Conservation (phyloP, 1,140 invertebrate species). For the Stegodyphus mimosarum region DNA sequence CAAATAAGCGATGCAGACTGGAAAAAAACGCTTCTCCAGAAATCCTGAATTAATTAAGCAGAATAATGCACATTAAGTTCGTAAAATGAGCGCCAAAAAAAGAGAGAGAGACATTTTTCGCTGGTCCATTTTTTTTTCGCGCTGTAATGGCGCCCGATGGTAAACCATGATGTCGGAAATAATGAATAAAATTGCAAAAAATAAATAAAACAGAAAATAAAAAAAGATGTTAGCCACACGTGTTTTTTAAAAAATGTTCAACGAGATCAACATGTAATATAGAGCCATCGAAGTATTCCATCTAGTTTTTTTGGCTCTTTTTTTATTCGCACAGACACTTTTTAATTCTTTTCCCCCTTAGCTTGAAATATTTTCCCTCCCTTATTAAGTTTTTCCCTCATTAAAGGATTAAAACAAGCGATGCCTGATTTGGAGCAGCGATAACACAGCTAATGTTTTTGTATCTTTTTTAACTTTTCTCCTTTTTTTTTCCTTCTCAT, state of each 20-base stretch:
- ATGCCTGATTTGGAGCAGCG: constrained; percentile 35
- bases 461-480: neutral
- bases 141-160: constrained; percentile 44
- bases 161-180: constrained; percentile 60
- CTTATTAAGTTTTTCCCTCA: constrained; percentile 54
- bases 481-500: neutral
- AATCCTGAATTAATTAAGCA: constrained; percentile 61
- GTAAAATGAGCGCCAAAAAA: constrained; percentile 51
- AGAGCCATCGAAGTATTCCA: constrained; percentile 31
- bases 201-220: constrained; percentile 28
- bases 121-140: constrained; percentile 16
- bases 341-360: constrained; percentile 26
- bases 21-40: constrained; percentile 30
- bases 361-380: neutral
- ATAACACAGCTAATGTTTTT: constrained; percentile 47
- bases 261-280: constrained; percentile 53
- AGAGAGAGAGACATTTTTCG: constrained; percentile 23
- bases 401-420: constrained; percentile 50
- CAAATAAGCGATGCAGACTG: constrained; percentile 48
- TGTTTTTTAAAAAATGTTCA: constrained; percentile 34
- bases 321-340: neutral
- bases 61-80: constrained; percentile 59
- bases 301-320: constrained; percentile 21
- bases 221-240: constrained; percentile 10
- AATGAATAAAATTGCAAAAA: constrained; percentile 56